phyloP scores from a whole-genome alignment of 2,113 vertebrate species.

The Struthidea cinerea region DNA sequence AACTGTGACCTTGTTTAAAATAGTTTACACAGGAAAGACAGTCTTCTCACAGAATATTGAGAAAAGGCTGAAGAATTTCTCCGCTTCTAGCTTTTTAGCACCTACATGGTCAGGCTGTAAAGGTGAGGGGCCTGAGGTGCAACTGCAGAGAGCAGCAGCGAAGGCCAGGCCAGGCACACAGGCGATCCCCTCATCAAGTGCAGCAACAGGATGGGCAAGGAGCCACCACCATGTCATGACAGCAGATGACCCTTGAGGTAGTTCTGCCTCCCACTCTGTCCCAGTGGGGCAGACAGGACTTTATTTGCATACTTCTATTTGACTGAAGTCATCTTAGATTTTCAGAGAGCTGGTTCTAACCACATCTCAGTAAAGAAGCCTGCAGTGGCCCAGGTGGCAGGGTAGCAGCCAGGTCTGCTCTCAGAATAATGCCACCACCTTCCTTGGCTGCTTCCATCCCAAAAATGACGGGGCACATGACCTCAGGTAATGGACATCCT shows the following conservation, averaged over 20 bases:
- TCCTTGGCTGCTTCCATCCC: not conserved
- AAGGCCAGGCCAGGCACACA: rapidly evolving
- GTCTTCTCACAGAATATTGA: no score
- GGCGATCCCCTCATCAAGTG: not conserved
- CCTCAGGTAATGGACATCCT: rapidly evolving
- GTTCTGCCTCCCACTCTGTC: not conserved
- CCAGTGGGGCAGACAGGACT: not conserved
- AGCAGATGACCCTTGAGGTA: not conserved
- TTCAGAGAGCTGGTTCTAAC: not conserved
- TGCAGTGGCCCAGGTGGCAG: not conserved
- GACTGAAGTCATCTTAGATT: not conserved
- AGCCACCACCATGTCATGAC: not conserved
- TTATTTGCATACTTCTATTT: not conserved
- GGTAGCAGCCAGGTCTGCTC: not conserved
- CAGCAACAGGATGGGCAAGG: not conserved
- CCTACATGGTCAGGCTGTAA: rapidly evolving
- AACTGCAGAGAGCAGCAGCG: rapidly evolving
- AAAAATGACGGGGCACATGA: rapidly evolving
- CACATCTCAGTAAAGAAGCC: not conserved
- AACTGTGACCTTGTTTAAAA: no score
- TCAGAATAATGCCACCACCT: rapidly evolving
- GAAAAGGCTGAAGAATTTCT: no score
- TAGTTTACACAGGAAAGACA: no score
- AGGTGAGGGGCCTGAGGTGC: not conserved
- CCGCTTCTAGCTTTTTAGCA: no score